These are phyloP conservation scores for Digitonthophagus gazella DNA, from an alignment of 2,888 invertebrate species.

Conservation along the genomic window DNA sequence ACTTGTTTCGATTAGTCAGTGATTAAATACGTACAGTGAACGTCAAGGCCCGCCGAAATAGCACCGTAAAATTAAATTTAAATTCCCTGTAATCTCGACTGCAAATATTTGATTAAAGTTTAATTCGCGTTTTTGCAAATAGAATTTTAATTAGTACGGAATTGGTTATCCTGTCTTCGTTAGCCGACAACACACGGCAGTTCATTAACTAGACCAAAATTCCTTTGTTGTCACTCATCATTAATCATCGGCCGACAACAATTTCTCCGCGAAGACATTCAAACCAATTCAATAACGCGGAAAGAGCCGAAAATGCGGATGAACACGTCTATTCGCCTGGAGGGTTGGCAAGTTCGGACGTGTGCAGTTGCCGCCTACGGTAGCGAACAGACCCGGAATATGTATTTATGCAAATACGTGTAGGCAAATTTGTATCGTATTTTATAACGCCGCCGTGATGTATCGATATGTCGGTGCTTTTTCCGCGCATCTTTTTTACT, in stretches of 20 bases:
- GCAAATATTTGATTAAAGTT: slow-evolving; percentile 6
- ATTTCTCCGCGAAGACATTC: neutral
- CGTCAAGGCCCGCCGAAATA: neutral
- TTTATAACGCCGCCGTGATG: slow-evolving; percentile 15
- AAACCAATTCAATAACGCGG: slow-evolving; percentile 7
- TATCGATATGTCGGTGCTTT: slow-evolving; percentile 15
- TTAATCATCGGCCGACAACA: neutral
- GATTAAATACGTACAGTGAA: neutral
- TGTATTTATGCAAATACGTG: slow-evolving; percentile 40
- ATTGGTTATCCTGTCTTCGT: neutral
- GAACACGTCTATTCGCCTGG: neutral
- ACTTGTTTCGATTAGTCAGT: slow-evolving; percentile 4
- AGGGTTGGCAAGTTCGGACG: slow-evolving; percentile 4
- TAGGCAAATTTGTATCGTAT: slow-evolving; percentile 22
- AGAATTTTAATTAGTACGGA: slow-evolving; percentile 6
- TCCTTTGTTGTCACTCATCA: neutral
- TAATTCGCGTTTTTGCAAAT: slow-evolving; percentile 14
- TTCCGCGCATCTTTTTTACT: neutral
- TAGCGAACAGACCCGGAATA: slow-evolving; percentile 36
- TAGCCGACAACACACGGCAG: neutral
- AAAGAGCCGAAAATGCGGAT: slow-evolving; percentile 4
- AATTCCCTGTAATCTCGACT: slow-evolving; percentile 6
- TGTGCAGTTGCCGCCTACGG: neutral
- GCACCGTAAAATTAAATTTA: slow-evolving; percentile 10
- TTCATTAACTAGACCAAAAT: no score